Evolutionary conservation across 2,888 invertebrate species (phyloP).

Genomic region (Machimus atricapillus): DNA sequence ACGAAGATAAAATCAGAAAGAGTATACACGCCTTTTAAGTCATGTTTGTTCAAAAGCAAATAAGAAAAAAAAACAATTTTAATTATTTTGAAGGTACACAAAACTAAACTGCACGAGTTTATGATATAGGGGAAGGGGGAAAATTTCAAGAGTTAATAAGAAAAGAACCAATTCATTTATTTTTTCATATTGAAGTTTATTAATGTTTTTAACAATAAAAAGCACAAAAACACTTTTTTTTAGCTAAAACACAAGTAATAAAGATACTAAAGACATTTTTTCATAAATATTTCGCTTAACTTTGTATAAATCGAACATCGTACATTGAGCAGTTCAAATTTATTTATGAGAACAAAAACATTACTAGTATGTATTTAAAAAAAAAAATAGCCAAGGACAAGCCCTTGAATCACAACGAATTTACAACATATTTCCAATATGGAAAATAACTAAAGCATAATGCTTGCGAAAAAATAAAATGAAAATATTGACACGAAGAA

Average conservation of each 20-base stretch:
- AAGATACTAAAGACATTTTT: not conserved
- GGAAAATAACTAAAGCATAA: constrained; percentile 37
- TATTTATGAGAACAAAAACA: not conserved
- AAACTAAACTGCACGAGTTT: too few species aligned
- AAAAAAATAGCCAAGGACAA: constrained; percentile 1
- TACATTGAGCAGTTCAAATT: constrained; percentile 14
- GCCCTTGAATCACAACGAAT: constrained; percentile 13
- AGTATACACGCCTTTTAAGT: too few species aligned
- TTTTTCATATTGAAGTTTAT: not conserved
- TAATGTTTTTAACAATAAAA: not conserved
- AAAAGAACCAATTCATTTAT: not conserved
- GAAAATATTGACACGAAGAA: not conserved
- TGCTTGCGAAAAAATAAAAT: not conserved
- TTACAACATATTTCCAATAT: constrained; percentile 43
- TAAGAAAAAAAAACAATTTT: too few species aligned
- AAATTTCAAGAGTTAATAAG: not conserved
- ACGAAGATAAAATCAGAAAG: too few species aligned
- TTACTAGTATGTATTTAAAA: not conserved
- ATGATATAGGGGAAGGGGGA: not conserved
- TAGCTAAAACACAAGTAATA: not conserved
- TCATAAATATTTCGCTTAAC: not conserved
- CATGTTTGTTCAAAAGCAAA: too few species aligned
- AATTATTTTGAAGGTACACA: too few species aligned
- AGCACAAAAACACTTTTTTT: not conserved
- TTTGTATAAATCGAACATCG: not conserved